Percentiles rank a stretch among this genome's conserved stretches.
Conservation (phyloP, 2,113 vertebrate species). For the Hippocampus guttulatus region DNA sequence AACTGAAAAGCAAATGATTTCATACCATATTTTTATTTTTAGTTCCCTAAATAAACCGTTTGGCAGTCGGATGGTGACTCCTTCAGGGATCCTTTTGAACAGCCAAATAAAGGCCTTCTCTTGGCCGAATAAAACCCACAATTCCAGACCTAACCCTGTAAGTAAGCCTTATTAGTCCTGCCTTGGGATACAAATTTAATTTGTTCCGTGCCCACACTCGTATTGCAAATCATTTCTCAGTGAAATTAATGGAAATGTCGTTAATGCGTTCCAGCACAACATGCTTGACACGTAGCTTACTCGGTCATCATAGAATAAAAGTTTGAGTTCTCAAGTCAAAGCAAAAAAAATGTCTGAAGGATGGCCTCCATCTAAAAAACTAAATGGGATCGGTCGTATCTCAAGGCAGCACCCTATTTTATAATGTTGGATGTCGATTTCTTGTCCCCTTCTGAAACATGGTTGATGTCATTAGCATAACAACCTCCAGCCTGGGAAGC, state of each 20-base stretch:
- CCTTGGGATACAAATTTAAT: too few species aligned
- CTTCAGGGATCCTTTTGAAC: conserved; percentile 91
- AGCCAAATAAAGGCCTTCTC: conserved; percentile 96
- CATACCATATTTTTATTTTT: conserved; percentile 16
- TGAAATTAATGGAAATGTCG: too few species aligned
- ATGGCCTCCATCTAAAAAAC: too few species aligned
- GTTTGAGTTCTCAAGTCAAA: too few species aligned
- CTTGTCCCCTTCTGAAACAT: conserved; percentile 8
- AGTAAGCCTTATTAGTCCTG: not conserved
- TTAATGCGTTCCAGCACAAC: too few species aligned
- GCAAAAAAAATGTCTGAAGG: too few species aligned
- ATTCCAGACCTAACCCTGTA: conserved; percentile 76
- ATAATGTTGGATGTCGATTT: not conserved
- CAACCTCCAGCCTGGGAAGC: conserved; percentile 76
- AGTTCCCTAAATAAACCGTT: conserved; percentile 95
- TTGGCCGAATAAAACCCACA: conserved; percentile 84
- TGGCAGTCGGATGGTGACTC: conserved; percentile 88
- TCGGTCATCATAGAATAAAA: too few species aligned
- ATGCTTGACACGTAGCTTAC: too few species aligned
- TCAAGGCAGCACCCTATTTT: not conserved
- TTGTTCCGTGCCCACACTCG: too few species aligned
- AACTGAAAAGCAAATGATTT: not conserved
- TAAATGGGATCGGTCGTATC: too few species aligned
- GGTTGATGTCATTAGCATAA: conserved; percentile 75
- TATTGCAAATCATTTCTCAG: too few species aligned